Conservation (phyloP, 2,888 invertebrate species). For the Leptopilina myrica region DNA sequence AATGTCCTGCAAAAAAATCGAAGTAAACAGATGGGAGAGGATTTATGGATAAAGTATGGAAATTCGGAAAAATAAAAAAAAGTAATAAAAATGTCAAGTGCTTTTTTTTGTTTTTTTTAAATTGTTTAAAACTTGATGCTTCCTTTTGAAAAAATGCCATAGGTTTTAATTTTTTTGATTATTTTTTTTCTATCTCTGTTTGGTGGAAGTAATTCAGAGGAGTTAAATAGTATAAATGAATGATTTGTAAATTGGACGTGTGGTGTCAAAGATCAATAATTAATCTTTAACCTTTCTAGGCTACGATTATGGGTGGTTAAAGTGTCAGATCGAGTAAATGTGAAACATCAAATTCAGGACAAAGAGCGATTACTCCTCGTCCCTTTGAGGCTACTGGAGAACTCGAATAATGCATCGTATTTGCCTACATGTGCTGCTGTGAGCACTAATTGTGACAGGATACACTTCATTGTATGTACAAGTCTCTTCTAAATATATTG, state of each 20-base stretch:
- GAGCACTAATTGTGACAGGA: slow-evolving; percentile 33
- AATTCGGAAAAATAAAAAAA: not conserved
- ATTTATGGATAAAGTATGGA: not conserved
- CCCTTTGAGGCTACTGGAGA: slow-evolving; percentile 48
- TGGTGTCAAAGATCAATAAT: slow-evolving; percentile 12
- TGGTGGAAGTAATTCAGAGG: not conserved
- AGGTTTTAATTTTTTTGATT: too few relatives aligned
- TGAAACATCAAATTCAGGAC: slow-evolving; percentile 18
- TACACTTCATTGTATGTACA: not conserved
- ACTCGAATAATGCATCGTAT: slow-evolving; percentile 49
- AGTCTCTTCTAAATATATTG: slow-evolving; percentile 1
- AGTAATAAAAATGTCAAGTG: too few relatives aligned
- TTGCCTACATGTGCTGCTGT: slow-evolving; percentile 22
- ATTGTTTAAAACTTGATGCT: too few relatives aligned
- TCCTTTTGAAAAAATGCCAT: too few relatives aligned
- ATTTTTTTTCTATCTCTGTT: too few relatives aligned
- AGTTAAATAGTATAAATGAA: not conserved
- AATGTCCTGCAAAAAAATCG: not conserved
- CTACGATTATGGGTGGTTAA: not conserved
- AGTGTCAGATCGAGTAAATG: slow-evolving; percentile 11
- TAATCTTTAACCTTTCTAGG: slow-evolving; percentile 6
- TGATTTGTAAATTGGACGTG: not conserved
- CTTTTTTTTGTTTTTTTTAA: too few relatives aligned
- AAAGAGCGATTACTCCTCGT: slow-evolving; percentile 44
- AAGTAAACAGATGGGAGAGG: not conserved